phyloP scores from a whole-genome alignment of 2,888 invertebrate species.

The Hololepta plana region DNA sequence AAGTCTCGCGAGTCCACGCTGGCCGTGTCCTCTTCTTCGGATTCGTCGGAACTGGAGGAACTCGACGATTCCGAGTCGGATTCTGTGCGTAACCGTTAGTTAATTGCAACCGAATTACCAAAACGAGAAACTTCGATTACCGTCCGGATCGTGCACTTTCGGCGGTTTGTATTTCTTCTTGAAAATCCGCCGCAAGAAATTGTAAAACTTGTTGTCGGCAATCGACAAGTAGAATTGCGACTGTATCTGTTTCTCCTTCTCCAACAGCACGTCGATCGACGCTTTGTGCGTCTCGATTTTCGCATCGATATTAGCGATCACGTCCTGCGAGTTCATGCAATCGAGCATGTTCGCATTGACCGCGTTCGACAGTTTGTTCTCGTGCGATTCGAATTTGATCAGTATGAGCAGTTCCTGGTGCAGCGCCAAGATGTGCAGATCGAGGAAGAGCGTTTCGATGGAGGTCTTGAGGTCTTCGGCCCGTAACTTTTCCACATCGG shows the following conservation, averaged over 20 bases:
- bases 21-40: slow-evolving; percentile 34
- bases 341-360: slow-evolving; percentile 15
- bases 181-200: slow-evolving; percentile 64
- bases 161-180: slow-evolving; percentile 65
- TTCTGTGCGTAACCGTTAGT: slow-evolving; percentile 11
- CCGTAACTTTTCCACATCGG: slow-evolving; percentile 35
- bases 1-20: slow-evolving; percentile 48
- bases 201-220: slow-evolving; percentile 55
- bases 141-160: slow-evolving; percentile 35
- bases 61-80: slow-evolving; percentile 21
- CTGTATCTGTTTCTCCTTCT: slow-evolving; percentile 31
- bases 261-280: slow-evolving; percentile 26
- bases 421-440: slow-evolving; percentile 43
- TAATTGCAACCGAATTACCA: too few relatives aligned
- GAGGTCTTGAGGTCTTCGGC: slow-evolving; percentile 38
- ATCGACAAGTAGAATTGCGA: slow-evolving; percentile 37
- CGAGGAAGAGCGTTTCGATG: slow-evolving; percentile 37
- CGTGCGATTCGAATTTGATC: slow-evolving; percentile 52
- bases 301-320: slow-evolving; percentile 29
- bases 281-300: slow-evolving; percentile 32
- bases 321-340: slow-evolving; percentile 33
- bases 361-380: slow-evolving; percentile 37
- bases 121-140: too few relatives aligned
- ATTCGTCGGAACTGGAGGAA: slow-evolving; percentile 36
- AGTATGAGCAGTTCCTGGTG: slow-evolving; percentile 59